A percentile compares a stretch with the other conserved stretches of the same genome.
Conservation (phyloP, 2,797 vertebrate genomes). For the Avahi laniger region DNA sequence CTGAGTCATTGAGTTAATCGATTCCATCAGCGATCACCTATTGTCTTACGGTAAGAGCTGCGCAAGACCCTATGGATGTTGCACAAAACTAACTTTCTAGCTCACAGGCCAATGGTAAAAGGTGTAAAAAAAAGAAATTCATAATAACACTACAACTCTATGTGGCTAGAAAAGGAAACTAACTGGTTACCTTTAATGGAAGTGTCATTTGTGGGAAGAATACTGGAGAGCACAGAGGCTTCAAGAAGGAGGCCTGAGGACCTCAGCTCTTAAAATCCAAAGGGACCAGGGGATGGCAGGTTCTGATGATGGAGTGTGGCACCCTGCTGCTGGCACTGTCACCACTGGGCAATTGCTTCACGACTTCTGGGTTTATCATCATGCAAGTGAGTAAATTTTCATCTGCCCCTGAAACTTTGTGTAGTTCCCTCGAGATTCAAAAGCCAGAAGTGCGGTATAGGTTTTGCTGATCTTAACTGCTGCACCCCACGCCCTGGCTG, state of each 20-base stretch:
- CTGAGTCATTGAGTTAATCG: neutral
- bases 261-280: neutral
- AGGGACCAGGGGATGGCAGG: too few species aligned
- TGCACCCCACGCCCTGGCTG: neutral
- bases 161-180: neutral
- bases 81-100: neutral
- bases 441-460: neutral
- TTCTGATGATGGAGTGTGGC: neutral
- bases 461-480: neutral
- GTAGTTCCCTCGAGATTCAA: neutral
- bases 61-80: neutral
- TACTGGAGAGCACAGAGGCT: neutral
- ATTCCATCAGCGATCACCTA: neutral
- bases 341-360: neutral
- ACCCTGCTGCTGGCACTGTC: accelerated
- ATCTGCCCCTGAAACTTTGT: neutral
- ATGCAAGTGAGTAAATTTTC: accelerated
- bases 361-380: too few species aligned
- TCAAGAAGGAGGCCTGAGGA: neutral
- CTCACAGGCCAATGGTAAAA: neutral
- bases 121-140: neutral
- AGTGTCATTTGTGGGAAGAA: neutral
- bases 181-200: neutral
- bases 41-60: neutral
- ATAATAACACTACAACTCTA: neutral